Conservation (phyloP, 2,113 vertebrate genomes). For the Rhizomys pruinosus region DNA sequence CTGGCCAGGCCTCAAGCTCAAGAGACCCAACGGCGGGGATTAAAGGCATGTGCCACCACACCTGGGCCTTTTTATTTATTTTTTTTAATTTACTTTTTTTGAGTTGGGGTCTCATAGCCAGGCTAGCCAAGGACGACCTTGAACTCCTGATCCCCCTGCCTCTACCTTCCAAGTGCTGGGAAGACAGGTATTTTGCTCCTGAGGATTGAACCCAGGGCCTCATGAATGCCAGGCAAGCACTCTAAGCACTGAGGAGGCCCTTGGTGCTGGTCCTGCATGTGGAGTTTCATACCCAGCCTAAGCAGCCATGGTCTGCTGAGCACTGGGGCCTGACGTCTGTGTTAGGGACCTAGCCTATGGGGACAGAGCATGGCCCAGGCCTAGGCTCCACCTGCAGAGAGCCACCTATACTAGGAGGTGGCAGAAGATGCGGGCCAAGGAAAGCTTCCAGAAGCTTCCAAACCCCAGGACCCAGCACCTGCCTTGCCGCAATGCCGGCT, state of each 20-base stretch:
- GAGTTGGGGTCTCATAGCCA: no score
- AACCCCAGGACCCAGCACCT: neutral
- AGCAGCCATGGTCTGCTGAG: neutral
- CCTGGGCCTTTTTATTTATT: neutral
- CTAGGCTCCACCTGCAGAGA: neutral
- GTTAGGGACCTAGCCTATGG: neutral
- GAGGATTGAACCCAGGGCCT: neutral
- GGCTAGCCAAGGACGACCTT: neutral
- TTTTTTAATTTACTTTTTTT: neutral
- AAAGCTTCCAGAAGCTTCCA: neutral
- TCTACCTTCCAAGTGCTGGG: neutral
- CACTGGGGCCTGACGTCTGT: neutral
- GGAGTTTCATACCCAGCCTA: neutral
- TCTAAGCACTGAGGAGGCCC: neutral
- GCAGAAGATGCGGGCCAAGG: neutral
- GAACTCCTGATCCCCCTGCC: neutral
- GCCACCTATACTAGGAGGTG: no score
- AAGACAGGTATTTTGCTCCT: neutral
- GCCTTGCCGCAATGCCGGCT: neutral
- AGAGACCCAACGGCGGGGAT: no score
- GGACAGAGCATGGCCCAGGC: no score
- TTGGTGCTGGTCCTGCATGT: fast-evolving
- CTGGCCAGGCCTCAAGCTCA: no score
- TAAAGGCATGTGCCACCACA: no score
- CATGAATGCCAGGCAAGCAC: neutral